Percentiles rank a stretch among this genome's conserved stretches.
These are phyloP conservation scores for Callospermophilus lateralis DNA, from an alignment of 2,113 vertebrate genomes.

Conservation along the genomic window DNA sequence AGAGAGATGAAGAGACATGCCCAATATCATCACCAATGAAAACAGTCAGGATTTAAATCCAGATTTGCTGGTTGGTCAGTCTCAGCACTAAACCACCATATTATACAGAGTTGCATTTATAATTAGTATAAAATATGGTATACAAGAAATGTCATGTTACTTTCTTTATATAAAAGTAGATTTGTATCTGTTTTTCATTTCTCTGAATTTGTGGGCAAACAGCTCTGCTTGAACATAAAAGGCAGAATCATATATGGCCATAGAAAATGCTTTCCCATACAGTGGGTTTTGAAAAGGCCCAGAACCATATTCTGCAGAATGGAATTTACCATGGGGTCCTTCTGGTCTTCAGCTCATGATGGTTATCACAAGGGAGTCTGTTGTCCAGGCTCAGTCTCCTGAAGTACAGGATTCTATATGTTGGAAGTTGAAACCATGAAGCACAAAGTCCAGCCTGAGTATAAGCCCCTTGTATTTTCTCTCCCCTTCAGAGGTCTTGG, in stretches of 20 bases:
- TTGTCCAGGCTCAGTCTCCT: neutral
- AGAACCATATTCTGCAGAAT: neutral
- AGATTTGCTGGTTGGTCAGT: neutral
- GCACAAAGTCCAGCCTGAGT: neutral
- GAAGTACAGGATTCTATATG: neutral
- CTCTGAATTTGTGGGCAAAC: neutral
- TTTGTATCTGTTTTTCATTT: neutral
- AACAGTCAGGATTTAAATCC: neutral
- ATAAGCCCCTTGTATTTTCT: neutral
- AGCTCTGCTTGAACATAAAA: neutral
- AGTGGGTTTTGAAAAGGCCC: neutral
- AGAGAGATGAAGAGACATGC: neutral
- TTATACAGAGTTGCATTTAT: neutral
- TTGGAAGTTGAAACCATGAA: neutral
- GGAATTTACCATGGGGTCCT: neutral
- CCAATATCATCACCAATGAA: neutral
- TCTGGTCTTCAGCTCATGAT: neutral
- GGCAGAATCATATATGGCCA: neutral
- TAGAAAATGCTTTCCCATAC: neutral
- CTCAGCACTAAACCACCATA: neutral
- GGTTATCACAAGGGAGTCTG: too few species aligned
- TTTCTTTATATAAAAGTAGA: slow-evolving; percentile 5
- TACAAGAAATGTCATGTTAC: neutral
- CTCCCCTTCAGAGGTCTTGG: rapidly evolving
- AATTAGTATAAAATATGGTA: neutral